Evolutionary conservation across 2,888 invertebrate species (phyloP).

Genomic region (Chymomyza procnemis): DNA sequence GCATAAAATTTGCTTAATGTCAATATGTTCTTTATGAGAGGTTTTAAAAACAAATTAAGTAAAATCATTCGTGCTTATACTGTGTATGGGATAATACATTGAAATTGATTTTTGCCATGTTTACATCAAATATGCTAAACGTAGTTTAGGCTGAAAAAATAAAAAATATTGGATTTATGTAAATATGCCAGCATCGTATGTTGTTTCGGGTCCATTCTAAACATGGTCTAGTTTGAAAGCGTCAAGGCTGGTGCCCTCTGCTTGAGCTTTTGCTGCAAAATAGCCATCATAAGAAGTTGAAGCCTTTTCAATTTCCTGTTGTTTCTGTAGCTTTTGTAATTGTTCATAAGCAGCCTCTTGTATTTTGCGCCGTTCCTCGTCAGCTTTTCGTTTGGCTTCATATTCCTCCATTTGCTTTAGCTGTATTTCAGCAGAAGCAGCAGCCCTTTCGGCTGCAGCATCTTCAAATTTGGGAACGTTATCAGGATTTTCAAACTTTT

Average conservation of each 20-base stretch:
- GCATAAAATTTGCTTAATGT: background rate
- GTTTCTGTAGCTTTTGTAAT: conserved; percentile 58
- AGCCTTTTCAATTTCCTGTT: conserved; percentile 63
- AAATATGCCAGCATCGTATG: background rate
- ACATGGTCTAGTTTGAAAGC: conserved; percentile 59
- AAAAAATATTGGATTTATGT: background rate
- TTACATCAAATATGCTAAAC: background rate
- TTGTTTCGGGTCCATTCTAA: conserved; percentile 4
- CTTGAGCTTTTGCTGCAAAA: conserved; percentile 59
- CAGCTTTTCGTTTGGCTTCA: conserved; percentile 64
- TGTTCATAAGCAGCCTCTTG: conserved; percentile 73
- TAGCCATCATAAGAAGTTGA: conserved; percentile 67
- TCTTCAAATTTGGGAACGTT: conserved; percentile 73
- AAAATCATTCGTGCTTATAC: background rate
- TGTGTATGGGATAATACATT: background rate
- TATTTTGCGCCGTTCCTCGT: conserved; percentile 64
- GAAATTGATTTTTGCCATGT: background rate
- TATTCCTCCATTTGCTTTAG: conserved; percentile 72
- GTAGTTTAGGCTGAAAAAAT: background rate
- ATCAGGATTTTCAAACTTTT: conserved; percentile 61
- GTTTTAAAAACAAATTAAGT: background rate
- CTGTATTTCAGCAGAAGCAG: conserved; percentile 71
- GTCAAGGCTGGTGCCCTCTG: conserved; percentile 51
- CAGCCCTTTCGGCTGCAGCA: conserved; percentile 65
- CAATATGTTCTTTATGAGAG: background rate